phyloP scores from a whole-genome alignment of 2,888 invertebrate genomes.

The Yponomeuta cagnagella region DNA sequence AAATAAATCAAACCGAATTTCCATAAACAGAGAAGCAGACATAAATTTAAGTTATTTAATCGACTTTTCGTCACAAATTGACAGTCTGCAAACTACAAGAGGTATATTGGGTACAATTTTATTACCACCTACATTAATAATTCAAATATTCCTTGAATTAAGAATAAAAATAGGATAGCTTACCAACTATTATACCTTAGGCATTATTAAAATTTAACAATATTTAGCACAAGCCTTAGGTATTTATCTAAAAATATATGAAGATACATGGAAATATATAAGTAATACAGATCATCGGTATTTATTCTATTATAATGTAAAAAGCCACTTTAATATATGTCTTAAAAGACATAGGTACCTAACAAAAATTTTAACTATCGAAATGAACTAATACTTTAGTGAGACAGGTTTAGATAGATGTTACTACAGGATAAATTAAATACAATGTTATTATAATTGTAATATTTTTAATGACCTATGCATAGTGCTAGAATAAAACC shows the following conservation, averaged over 20 bases:
- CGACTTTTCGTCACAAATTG: not conserved
- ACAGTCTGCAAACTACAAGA: not conserved
- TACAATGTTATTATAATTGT: conserved; percentile 12
- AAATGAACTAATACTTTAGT: conserved; percentile 6
- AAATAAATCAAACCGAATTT: not conserved
- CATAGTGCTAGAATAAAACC: conserved; percentile 8
- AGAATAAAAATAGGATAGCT: not conserved
- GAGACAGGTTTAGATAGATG: conserved; percentile 8
- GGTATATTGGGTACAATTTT: conserved; percentile 8
- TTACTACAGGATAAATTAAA: not conserved
- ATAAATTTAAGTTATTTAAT: not conserved
- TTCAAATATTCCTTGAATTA: not conserved
- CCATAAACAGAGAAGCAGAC: not conserved
- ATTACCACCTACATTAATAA: not conserved
- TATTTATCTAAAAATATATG: not conserved
- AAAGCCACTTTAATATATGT: conserved; percentile 9
- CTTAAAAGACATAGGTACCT: not conserved
- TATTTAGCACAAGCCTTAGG: not conserved
- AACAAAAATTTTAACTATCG: not conserved
- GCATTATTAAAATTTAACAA: not conserved
- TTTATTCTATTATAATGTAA: not conserved
- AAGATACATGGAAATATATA: too few species aligned
- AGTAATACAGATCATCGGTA: not conserved
- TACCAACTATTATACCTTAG: not conserved
- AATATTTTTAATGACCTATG: conserved; percentile 11